Evolutionary conservation across 2,797 vertebrate species (phyloP), one percentile per base, ranked within the genome.

Genomic region (Coreius guichenoti): DNA sequence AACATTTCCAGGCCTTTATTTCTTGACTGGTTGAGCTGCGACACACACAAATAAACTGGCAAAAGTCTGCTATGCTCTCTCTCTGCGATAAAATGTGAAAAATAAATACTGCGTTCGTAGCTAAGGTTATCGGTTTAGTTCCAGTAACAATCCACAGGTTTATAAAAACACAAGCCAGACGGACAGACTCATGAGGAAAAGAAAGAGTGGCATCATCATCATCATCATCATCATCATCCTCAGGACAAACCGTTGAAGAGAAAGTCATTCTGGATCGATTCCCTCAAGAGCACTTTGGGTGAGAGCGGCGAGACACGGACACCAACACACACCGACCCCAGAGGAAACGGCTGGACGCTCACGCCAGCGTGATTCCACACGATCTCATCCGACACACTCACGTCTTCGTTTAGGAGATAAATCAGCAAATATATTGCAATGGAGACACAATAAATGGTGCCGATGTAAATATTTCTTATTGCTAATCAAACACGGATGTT

Each of bases 201-300:
- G 93, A 93, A 93, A 72, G 72, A 36, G 54, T 93, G 95, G 94
- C 74, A 76, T n/a, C 49, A n/a, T 75, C 72, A 26, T 70, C 39
- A 8, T 70, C 68, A 21, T 68, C 54, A 2, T 56, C 54, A 56
- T 49, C 47, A 49, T 56, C 51, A n/a, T 43, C 68, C 16, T 56
- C 75, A 39, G 23, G 73, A 4, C 11, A 39, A 73, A 73, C 1
- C n/a, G n/a, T n/a, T n/a, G n/a, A n/a, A 14, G 69, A 80, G 77
- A 78, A 75, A 89, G 87, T 86, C 75, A 90, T 86, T 89, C 85
- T 73, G 88, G 88, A 94, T 87, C 49, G 63, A 75, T 86, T 91
- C 92, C 90, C 61, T 93, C 77, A 94, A 93, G 92, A 96, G 95
- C 95, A 96, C 95, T 96, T 96, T 91, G 95, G 95, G 95, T 96